These are phyloP conservation scores for Chlorops oryzae DNA, from an alignment of 1,140 invertebrate genomes.

Conservation along the genomic window DNA sequence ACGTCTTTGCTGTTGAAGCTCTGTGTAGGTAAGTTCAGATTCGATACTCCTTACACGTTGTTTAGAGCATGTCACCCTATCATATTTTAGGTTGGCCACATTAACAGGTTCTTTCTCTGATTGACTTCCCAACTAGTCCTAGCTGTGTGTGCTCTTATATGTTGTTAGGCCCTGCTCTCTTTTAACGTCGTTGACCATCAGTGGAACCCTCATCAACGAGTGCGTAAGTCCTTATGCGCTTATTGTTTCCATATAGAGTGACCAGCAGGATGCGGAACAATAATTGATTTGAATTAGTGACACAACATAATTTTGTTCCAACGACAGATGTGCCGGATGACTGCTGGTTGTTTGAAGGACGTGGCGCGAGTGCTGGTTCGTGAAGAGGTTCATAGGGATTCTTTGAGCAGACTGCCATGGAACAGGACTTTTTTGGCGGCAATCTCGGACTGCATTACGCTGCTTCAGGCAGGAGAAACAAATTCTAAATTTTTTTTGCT, in stretches of 20 bases:
- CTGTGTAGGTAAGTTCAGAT: no score
- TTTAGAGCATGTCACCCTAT: no score
- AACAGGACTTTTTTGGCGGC: background rate
- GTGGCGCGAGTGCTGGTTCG: background rate
- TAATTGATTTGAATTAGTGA: background rate
- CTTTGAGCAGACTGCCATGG: background rate
- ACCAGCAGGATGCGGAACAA: background rate
- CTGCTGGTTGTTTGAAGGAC: background rate
- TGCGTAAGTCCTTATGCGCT: background rate
- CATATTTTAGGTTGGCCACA: no score
- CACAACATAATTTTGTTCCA: background rate
- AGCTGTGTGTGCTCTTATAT: no score
- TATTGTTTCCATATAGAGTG: background rate
- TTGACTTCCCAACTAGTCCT: no score
- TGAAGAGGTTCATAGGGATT: background rate
- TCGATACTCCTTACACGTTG: no score
- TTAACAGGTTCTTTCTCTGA: no score
- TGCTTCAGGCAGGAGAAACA: background rate
- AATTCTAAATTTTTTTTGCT: background rate
- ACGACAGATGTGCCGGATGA: background rate
- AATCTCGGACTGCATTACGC: background rate
- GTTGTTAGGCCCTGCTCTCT: no score
- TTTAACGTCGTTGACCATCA: no score
- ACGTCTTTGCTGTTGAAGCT: no score
- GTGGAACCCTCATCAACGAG: background rate